These are phyloP conservation scores for Dione vanillae DNA, from an alignment of 2,888 invertebrate genomes.

Conservation along the genomic window DNA sequence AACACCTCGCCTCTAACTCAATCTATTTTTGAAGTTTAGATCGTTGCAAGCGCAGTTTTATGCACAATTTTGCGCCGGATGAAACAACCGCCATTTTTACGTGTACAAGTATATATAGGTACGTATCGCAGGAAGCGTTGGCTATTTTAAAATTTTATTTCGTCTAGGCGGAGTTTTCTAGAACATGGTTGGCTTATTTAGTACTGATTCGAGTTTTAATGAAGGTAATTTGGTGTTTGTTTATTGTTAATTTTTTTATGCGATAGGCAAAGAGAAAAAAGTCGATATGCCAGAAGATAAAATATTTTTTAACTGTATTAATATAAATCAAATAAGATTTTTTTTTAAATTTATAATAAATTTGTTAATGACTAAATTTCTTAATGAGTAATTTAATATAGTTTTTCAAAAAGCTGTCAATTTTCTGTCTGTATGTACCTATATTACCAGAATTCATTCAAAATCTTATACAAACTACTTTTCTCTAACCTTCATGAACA, in stretches of 20 bases:
- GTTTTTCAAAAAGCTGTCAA: too few relatives aligned
- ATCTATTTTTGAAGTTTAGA: constrained; percentile 83
- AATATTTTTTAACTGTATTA: too few relatives aligned
- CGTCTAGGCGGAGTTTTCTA: constrained; percentile 70
- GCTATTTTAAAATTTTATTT: constrained; percentile 78
- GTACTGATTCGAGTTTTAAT: neutral
- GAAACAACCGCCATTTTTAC: constrained; percentile 70
- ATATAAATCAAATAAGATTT: too few relatives aligned
- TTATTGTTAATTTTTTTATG: too few relatives aligned
- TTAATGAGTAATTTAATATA: too few relatives aligned
- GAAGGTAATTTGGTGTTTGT: neutral
- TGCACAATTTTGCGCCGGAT: constrained; percentile 75
- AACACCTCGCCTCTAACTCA: constrained; percentile 61
- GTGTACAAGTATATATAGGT: constrained; percentile 71
- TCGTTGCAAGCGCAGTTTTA: constrained; percentile 81
- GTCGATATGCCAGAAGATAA: too few relatives aligned
- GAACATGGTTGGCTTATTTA: constrained; percentile 38
- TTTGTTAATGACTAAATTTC: too few relatives aligned
- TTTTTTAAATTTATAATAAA: too few relatives aligned
- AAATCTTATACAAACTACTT: too few relatives aligned
- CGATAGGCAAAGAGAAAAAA: neutral
- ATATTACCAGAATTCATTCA: too few relatives aligned
- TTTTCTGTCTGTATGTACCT: too few relatives aligned
- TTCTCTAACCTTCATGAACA: too few relatives aligned
- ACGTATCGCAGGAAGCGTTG: constrained; percentile 73